Evolutionary conservation across 2,113 vertebrate genomes (phyloP), one percentile per base, ranked within the genome.

Genomic region (Clarias macrocephalus): DNA sequence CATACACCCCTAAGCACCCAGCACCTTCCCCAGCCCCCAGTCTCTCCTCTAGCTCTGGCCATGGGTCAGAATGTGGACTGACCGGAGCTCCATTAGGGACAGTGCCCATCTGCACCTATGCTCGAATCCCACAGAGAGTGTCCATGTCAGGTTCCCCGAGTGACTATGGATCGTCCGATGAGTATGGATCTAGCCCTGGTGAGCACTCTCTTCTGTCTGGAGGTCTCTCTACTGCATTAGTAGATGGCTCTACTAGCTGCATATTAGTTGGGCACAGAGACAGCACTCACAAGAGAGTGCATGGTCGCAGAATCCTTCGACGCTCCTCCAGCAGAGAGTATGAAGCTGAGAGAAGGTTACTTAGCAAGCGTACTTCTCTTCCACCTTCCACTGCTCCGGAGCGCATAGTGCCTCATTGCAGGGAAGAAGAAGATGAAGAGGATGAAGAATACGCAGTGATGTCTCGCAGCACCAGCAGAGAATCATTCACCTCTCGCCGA

Each of bases 101-200:
- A 42, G 94, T 95, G 89, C 92, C 93, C 0, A 86, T 95, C 85
- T 95, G 94, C 88, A 93, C 95, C 80, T 96, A 95, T 86, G 92
- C 94, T 83, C 93, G 95, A 5, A 93, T 93, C 57, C 93, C 95
- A 87, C 95, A 95, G 90, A 93, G 94, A 88, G 95, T 95, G 65
- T 96, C 95, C 30, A 93, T 94, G 89, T 95, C 95, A 42, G 95
- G 95, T 85, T 96, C 95, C 15, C 92, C 94, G 0, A 96, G 95
- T 6, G 96, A 96, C 90, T 96, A 95, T 12, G 96, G 96, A 23
- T 96, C 96, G 6, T 96, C 96, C 4, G 96, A 97, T 72, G 96
- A 96, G 88, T 96, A 95, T 0, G 96, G 95, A 56, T 96, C 95
- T 85, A 96, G 95, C 89, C 94, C 95, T 0, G 90, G 95, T 37